Conservation (phyloP, 2,888 invertebrate genomes). For the Sceliomorpha sp. region DNA sequence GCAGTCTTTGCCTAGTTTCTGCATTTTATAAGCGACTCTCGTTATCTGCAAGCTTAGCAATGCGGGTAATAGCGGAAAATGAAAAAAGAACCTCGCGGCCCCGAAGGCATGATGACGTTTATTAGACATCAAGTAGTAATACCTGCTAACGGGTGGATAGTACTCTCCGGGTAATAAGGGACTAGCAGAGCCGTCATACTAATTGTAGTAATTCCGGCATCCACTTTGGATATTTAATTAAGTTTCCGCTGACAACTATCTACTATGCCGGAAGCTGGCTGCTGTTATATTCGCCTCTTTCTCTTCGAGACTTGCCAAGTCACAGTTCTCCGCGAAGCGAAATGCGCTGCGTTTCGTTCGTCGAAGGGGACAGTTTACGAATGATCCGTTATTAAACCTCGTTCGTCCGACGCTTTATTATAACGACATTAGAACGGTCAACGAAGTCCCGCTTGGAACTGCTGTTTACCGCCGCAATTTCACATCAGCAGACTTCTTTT, state of each 20-base stretch:
- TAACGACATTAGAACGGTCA: slow-evolving; percentile 42
- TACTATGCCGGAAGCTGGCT: slow-evolving; percentile 61
- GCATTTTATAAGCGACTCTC: slow-evolving; percentile 63
- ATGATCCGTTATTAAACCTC: slow-evolving; percentile 28
- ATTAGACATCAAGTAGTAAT: slow-evolving; percentile 80
- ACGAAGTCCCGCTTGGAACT: too few relatives aligned
- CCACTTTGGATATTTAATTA: slow-evolving; percentile 80
- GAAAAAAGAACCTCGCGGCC: slow-evolving; percentile 63
- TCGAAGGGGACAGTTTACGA: slow-evolving; percentile 48
- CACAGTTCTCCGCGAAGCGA: slow-evolving; percentile 43
- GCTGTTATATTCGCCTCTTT: slow-evolving; percentile 56
- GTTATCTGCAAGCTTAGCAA: slow-evolving; percentile 59
- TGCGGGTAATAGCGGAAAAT: slow-evolving; percentile 54
- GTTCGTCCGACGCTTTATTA: slow-evolving; percentile 39
- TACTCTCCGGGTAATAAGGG: slow-evolving; percentile 61
- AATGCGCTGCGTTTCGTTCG: slow-evolving; percentile 49
- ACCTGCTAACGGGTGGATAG: slow-evolving; percentile 72
- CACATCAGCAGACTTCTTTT: too few relatives aligned
- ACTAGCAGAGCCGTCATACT: slow-evolving; percentile 75
- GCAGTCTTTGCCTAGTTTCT: slow-evolving; percentile 44
- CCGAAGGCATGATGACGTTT: slow-evolving; percentile 72
- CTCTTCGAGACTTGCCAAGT: slow-evolving; percentile 42
- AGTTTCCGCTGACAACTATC: slow-evolving; percentile 79
- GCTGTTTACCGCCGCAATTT: too few relatives aligned
- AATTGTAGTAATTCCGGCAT: slow-evolving; percentile 79